Percentiles rank a stretch among this genome's conserved stretches.
phyloP scores from a whole-genome alignment of 2,797 vertebrate genomes.

The Hipposideros larvatus region DNA sequence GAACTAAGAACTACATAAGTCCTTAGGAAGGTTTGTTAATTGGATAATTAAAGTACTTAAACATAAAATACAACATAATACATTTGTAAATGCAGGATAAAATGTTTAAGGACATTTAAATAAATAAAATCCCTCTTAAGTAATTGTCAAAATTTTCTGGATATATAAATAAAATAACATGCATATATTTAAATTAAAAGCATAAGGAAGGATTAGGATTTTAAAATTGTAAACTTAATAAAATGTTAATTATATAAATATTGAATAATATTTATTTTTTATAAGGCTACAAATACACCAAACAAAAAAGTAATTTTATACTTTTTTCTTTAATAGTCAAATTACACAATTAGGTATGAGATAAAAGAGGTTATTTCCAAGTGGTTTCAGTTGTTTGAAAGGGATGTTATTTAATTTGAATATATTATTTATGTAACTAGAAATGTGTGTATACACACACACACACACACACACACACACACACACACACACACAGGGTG shows the following conservation, averaged over 20 bases:
- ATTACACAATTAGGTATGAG: neutral
- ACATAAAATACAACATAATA: neutral
- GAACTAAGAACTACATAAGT: neutral
- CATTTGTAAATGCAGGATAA: neutral
- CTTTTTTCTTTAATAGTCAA: neutral
- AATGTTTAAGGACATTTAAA: neutral
- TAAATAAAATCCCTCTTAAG: neutral
- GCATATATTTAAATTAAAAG: conserved; percentile 12
- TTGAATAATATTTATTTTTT: neutral
- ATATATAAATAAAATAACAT: neutral
- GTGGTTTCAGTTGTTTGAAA: neutral
- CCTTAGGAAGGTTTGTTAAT: neutral
- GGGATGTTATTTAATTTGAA: neutral
- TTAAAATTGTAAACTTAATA: neutral
- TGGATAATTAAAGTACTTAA: neutral
- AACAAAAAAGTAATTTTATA: neutral
- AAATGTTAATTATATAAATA: neutral
- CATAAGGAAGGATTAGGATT: neutral
- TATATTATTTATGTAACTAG: neutral
- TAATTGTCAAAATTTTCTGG: neutral
- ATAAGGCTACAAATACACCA: neutral
- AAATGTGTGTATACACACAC: neutral
- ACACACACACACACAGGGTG: too few species aligned
- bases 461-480: too few species aligned
- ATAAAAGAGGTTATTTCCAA: neutral